Evolutionary conservation across 2,113 vertebrate species (phyloP).

Genomic region (Cebidichthys violaceus): DNA sequence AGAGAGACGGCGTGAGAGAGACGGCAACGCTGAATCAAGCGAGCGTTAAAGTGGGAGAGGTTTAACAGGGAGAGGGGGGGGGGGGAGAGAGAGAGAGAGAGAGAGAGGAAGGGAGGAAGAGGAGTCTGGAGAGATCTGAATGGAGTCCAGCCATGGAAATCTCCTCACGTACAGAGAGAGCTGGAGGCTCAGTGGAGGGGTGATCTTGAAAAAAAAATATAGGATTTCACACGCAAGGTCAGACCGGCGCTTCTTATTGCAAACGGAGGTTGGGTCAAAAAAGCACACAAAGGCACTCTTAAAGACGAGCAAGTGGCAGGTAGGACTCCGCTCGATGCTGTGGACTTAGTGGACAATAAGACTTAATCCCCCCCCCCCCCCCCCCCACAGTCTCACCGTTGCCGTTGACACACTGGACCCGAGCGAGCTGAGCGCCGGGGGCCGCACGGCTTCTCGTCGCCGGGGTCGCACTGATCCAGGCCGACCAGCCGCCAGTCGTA

Average conservation of each 20-base stretch:
- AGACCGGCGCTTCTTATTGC: constrained; percentile 4
- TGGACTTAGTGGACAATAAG: neutral
- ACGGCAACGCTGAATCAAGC: constrained; percentile 32
- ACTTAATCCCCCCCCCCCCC: accelerated
- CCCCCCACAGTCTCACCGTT: constrained; percentile 88
- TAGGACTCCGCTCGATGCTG: neutral
- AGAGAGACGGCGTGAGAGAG: constrained; percentile 43
- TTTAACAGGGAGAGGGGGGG: constrained; percentile 9
- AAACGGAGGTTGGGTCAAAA: neutral
- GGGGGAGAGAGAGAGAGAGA: neutral
- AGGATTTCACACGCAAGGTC: constrained; percentile 27
- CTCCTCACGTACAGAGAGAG: constrained; percentile 13
- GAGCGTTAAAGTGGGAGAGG: constrained; percentile 45
- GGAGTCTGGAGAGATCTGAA: constrained; percentile 42
- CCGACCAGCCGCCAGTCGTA: constrained; percentile 88
- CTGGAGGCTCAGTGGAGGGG: constrained; percentile 15
- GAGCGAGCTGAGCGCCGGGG: constrained; percentile 87
- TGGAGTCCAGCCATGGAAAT: constrained; percentile 8
- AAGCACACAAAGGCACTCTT: neutral
- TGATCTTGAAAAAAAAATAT: constrained; percentile 48
- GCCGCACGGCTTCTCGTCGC: constrained; percentile 88
- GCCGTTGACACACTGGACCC: constrained; percentile 89
- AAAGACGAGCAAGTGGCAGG: neutral
- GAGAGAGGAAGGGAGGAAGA: neutral
- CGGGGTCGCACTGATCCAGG: constrained; percentile 90